phyloP scores from a whole-genome alignment of 2,797 vertebrate genomes.

The Etheostoma nigrum region DNA sequence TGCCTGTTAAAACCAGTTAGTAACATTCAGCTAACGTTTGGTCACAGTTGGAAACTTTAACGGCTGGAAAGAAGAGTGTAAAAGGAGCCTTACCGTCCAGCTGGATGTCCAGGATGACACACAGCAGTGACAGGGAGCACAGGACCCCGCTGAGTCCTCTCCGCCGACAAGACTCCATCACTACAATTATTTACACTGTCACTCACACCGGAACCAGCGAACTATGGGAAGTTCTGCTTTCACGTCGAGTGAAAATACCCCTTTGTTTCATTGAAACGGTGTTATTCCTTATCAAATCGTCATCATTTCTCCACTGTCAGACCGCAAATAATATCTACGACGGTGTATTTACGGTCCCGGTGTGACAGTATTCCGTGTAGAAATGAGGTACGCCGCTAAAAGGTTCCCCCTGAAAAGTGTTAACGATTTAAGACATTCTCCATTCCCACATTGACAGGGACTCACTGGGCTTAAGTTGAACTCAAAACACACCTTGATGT shows the following conservation, averaged over 20 bases:
- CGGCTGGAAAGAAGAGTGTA: background rate
- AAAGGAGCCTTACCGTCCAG: slow-evolving; percentile 83
- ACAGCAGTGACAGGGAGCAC: slow-evolving; percentile 87
- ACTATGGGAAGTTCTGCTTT: slow-evolving; percentile 29
- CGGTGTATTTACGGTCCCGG: slow-evolving; percentile 78
- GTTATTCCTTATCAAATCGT: background rate
- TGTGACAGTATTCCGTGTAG: slow-evolving; percentile 75
- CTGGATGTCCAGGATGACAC: slow-evolving; percentile 89
- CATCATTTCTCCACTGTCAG: slow-evolving; percentile 10
- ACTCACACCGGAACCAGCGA: slow-evolving; percentile 29
- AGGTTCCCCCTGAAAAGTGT: slow-evolving; percentile 65
- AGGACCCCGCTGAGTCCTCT: slow-evolving; percentile 84
- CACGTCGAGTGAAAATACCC: background rate
- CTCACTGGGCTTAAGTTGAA: background rate
- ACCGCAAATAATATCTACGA: slow-evolving; percentile 11
- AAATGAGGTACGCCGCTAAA: slow-evolving; percentile 36
- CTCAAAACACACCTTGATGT: slow-evolving; percentile 1
- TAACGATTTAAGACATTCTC: background rate
- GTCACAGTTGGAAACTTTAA: too few relatives aligned
- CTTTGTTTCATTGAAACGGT: slow-evolving; percentile 54
- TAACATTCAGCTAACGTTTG: too few relatives aligned
- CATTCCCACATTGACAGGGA: fast-evolving
- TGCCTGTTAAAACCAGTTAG: too few relatives aligned
- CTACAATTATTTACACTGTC: slow-evolving; percentile 24
- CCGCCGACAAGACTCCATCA: slow-evolving; percentile 83